Evolutionary conservation across 1,140 invertebrate species (phyloP).

Genomic region (Megathymus violae): DNA sequence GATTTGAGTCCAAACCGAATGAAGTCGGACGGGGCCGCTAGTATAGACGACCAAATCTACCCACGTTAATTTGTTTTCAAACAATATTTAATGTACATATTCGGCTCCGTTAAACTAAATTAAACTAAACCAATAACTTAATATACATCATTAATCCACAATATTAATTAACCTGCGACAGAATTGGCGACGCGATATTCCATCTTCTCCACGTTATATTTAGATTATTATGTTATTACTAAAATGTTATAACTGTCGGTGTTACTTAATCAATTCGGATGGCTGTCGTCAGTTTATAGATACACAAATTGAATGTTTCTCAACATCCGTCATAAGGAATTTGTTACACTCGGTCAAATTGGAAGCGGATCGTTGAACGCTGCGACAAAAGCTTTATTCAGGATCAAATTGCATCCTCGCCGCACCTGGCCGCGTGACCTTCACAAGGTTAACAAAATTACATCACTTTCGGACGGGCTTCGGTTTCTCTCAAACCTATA

Average conservation of each 20-base stretch:
- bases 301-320: slow-evolving; percentile 26
- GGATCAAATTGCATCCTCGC: slow-evolving; percentile 43
- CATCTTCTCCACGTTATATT: no score
- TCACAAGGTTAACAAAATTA: slow-evolving; percentile 42
- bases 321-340: slow-evolving; percentile 31
- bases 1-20: no score
- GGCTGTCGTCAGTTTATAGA: slow-evolving; percentile 17
- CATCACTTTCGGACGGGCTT: slow-evolving; percentile 9
- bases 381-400: slow-evolving; percentile 41
- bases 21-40: no score
- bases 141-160: no score
- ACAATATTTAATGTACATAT: no score
- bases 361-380: slow-evolving; percentile 24
- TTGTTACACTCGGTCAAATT: slow-evolving; percentile 35
- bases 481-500: slow-evolving; percentile 1
- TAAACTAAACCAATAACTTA: no score
- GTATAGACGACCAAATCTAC: no score
- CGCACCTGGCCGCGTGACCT: slow-evolving; percentile 30
- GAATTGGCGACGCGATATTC: no score
- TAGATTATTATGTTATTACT: no score
- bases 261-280: slow-evolving; percentile 23
- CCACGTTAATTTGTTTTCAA: no score
- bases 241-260: not conserved
- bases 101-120: no score
- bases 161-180: no score